Evolutionary conservation across 1,140 invertebrate species (phyloP).

Genomic region (Drosophila pruinosa): DNA sequence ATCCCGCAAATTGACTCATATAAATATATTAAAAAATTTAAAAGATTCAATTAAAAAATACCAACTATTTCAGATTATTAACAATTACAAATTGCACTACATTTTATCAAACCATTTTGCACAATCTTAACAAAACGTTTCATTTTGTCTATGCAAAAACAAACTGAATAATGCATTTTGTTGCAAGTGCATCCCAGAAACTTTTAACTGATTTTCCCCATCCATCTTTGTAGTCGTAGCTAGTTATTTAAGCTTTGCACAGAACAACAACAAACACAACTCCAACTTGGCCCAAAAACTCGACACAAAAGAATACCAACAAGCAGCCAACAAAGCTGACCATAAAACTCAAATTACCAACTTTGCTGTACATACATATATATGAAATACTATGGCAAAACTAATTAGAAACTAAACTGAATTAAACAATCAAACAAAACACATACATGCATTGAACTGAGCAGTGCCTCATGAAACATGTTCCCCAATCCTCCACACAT

Average conservation of each 20-base stretch:
- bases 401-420: conserved; percentile 20
- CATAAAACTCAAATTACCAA: conserved; percentile 41
- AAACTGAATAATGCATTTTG: not conserved
- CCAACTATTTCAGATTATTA: not conserved
- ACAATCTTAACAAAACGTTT: not conserved
- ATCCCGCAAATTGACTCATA: too few relatives aligned
- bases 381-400: conserved; percentile 3
- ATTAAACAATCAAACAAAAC: conserved; percentile 16
- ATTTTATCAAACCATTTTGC: not conserved
- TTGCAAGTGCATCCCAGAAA: conserved; percentile 5
- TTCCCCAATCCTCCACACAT: not conserved
- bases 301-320: conserved; percentile 5
- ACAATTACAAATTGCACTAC: not conserved
- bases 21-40: not conserved
- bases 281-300: not conserved
- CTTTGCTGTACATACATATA: conserved; percentile 33
- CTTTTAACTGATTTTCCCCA: not conserved
- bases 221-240: conserved; percentile 28
- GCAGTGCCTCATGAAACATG: conserved; percentile 1
- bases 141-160: not conserved
- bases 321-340: conserved; percentile 20
- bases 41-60: not conserved
- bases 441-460: conserved; percentile 4
- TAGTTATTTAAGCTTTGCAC: conserved; percentile 52
- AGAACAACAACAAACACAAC: conserved; percentile 23